Conservation (phyloP, 2,888 invertebrate species). For the Nasonovia ribisnigri region DNA sequence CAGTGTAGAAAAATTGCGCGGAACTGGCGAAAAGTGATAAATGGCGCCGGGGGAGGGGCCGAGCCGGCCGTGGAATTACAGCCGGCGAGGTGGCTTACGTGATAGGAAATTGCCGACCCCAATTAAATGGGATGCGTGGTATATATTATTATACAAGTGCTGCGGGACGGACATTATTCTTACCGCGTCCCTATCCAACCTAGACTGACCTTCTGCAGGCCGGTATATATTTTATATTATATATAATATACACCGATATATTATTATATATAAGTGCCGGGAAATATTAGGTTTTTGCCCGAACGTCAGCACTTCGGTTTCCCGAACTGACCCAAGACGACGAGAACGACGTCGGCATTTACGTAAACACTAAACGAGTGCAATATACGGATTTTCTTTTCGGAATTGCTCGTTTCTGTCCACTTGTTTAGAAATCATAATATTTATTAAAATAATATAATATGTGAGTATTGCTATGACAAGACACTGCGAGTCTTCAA, state of each 20-base stretch:
- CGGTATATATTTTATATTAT: not conserved
- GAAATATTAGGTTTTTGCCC: constrained; percentile 38
- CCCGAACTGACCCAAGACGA: not conserved
- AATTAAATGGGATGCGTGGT: constrained; percentile 44
- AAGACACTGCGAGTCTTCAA: not conserved
- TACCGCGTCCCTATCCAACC: not conserved
- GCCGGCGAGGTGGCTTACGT: not conserved
- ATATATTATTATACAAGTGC: constrained; percentile 28
- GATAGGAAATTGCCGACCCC: constrained; percentile 47
- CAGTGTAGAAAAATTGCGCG: constrained; percentile 16
- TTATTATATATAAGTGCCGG: not conserved
- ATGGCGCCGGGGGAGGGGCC: not conserved
- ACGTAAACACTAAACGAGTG: not conserved
- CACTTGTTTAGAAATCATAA: not conserved
- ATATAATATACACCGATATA: constrained; percentile 1
- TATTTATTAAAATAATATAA: not conserved
- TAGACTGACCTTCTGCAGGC: not conserved
- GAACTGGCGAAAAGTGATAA: constrained; percentile 47
- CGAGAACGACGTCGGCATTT: not conserved
- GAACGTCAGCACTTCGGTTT: constrained; percentile 23
- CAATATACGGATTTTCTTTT: not conserved
- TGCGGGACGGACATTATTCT: constrained; percentile 34
- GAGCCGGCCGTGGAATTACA: not conserved
- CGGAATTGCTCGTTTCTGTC: not conserved
- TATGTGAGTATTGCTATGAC: not conserved